Evolutionary conservation across 2,797 vertebrate species (phyloP), one percentile per base, ranked within the genome.

Genomic region (Arctocebus calabarensis): DNA sequence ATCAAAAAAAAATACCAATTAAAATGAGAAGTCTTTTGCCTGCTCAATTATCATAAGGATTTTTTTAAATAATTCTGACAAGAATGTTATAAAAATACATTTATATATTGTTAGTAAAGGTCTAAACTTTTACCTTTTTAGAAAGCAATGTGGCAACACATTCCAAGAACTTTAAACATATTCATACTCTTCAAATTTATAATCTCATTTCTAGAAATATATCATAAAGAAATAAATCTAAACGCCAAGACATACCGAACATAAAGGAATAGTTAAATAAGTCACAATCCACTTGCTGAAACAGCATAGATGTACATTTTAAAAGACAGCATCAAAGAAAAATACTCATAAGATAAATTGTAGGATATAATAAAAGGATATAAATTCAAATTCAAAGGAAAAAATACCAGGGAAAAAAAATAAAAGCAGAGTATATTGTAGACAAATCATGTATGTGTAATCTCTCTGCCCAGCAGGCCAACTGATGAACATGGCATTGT

Each of bases 151-250:
- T 84, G 45, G 57, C 90, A 4, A 94, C 61, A 97, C 29, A 77
- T 57, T 88, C 22, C 20, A 96, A 84, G 40, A 94, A 94, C 23
- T 71, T 79, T 66, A 57, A 66, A 87, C 48, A 88, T 92, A 64
- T 73, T 92, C 48, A 59, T 43, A 88, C 3, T 6, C 45, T 94
- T 85, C 92, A 68, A 81, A 22, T 88, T 77, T 78, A 59, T 77
- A 73, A 89, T 84, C 74, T 94, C 25, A 94, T 45, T 78, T 61
- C 45, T 88, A 75, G n/a, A 91, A 88, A 88, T 92, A 29, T 88
- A 96, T 40, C 37, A 94, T 87, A 20, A 90, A 94, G 74, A 84
- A 95, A 74, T 74, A 86, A 34, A 87, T 91, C n/a, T 84, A 86
- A 89, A 96, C 68, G 78, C 4, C 16, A 48, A 95, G 96, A 75